Percentiles rank a stretch among this genome's conserved stretches.
These are phyloP conservation scores for Oreotrochilus melanogaster DNA, from an alignment of 2,113 vertebrate species.

Conservation along the genomic window DNA sequence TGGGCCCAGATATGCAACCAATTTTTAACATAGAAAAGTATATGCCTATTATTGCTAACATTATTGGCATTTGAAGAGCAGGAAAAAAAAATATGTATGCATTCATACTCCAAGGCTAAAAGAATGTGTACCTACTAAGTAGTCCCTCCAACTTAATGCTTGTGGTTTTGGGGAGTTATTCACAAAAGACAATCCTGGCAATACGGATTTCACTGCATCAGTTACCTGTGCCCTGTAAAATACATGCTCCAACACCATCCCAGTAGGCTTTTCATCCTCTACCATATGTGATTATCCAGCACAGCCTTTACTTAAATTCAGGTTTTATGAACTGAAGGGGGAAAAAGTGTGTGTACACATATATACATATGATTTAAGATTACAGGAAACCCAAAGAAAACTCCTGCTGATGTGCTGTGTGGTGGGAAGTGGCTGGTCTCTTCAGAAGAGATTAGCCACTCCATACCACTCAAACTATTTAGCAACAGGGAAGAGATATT, in stretches of 20 bases:
- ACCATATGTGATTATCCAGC: not conserved
- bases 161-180: not conserved
- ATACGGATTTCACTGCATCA: not conserved
- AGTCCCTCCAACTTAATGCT: not conserved
- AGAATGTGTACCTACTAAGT: not conserved
- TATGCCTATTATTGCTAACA: not conserved
- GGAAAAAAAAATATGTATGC: rapidly evolving
- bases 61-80: not conserved
- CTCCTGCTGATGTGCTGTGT: not conserved
- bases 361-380: not conserved
- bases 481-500: rapidly evolving
- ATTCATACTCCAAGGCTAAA: not conserved
- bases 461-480: not conserved
- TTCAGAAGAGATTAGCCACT: not conserved
- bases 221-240: not conserved
- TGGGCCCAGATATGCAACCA: too few species aligned
- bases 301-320: not conserved
- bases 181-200: not conserved
- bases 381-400: not conserved
- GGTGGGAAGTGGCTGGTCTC: not conserved
- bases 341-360: rapidly evolving
- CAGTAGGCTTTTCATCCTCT: not conserved
- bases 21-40: too few species aligned
- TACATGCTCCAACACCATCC: not conserved
- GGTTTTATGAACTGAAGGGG: not conserved